Base-by-base conservation (phyloP, 2,113 vertebrate species). In the Antennarius striatus region DNA sequence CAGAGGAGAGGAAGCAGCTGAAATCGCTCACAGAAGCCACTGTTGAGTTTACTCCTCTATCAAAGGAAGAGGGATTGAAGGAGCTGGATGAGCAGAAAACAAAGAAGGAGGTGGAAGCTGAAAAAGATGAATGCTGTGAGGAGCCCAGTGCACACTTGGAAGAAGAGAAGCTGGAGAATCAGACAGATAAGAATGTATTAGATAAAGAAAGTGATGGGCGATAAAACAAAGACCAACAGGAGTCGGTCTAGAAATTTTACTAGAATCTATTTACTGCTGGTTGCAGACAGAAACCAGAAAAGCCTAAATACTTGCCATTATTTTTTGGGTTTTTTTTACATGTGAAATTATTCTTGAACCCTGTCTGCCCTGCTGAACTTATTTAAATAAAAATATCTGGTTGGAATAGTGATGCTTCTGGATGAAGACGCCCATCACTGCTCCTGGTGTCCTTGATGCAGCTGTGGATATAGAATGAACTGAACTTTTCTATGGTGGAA, bases 21-120 rank as follows among this genome's bases (percentile, higher is more conserved):
- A 16, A 59, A 64, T 47, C 56, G 28, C 0, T 51, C 62, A 51
- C 69, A 59, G 46, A 79, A 15, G 63, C 42, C 3, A 50, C 74
- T 10, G 46, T 52, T 32, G 71, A 74, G 50, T 10, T 72, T 10
- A 40, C 50, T 53, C 43, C 55, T 36, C 17, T 11, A 39, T 43
- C 62, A 46, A 29, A 43, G 13, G n/a, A 54, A 2, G 29, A 17
- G 53, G 63, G 3, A n/a, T 45, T 49, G 22, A 47, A 8, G 9
- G 76, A 60, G 48, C n/a, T 15, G 42, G 17, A 56, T 0, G 39
- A 6, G 36, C 46, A 47, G 36, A 61, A 30, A 14, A 8, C 40
- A 17, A 64, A 63, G 53, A 63, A 65, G 6, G 22, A 56, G 22
- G 10, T 12, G 10, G 39, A 70, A 15, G 53, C 67, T 13, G 4